Conservation (phyloP, 1,140 invertebrate genomes). For the Orius insidiosus region DNA sequence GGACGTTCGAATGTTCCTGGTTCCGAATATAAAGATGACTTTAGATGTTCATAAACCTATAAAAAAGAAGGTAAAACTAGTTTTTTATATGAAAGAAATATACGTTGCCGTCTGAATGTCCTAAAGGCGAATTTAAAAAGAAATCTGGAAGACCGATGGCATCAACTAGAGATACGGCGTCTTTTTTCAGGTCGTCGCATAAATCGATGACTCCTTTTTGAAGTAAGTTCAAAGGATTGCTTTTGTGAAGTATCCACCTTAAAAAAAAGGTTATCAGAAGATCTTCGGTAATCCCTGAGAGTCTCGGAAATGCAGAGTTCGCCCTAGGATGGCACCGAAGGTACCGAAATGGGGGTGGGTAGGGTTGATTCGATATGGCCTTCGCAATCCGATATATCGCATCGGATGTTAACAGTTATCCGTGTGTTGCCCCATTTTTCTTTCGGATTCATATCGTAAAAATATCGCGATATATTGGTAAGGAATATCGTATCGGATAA, state of each 20-base stretch:
- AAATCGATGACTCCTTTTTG: constrained; percentile 36
- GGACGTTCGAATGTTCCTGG: constrained; percentile 53
- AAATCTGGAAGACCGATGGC: constrained; percentile 76
- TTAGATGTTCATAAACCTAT: constrained; percentile 61
- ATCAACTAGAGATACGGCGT: constrained; percentile 61
- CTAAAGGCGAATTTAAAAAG: constrained; percentile 61
- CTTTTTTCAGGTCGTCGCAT: constrained; percentile 42
- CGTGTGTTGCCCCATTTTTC: too few relatives aligned
- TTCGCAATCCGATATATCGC: too few relatives aligned
- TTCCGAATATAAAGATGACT: constrained; percentile 51
- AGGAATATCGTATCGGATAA: too few relatives aligned
- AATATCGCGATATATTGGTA: too few relatives aligned
- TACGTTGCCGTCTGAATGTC: constrained; percentile 57
- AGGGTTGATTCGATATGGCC: too few relatives aligned
- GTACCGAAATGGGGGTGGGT: too few relatives aligned
- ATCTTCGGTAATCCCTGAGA: too few relatives aligned
- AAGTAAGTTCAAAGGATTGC: neutral
- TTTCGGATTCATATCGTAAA: too few relatives aligned
- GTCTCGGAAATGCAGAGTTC: too few relatives aligned
- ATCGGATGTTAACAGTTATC: too few relatives aligned
- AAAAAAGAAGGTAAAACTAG: constrained; percentile 6
- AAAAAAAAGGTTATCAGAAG: neutral
- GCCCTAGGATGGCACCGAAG: too few relatives aligned
- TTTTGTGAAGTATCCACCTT: neutral
- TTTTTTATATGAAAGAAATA: neutral